Base-by-base conservation (phyloP, 2,113 vertebrate genomes). In the Apteryx owenii region DNA sequence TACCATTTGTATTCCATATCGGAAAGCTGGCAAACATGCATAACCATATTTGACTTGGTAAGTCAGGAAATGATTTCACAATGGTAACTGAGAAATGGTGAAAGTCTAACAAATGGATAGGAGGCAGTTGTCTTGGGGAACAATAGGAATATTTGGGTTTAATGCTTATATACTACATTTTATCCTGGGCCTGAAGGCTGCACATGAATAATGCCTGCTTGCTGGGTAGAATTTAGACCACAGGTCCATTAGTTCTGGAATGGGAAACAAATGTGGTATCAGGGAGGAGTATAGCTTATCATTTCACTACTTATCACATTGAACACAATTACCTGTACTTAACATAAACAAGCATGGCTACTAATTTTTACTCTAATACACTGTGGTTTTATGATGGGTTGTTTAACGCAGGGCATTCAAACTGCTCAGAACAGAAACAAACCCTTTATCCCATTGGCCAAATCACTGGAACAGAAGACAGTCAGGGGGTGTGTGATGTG, bases 1-100 rank as follows among this genome's bases (percentile, higher is more conserved):
- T 95, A 89, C 81, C 91, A 70, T 94, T 96, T 93, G 66, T 94
- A 95, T 77, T 51, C 78, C 71, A 26, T 92, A 97, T 96, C 82
- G 81, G 88, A 96, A 96, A 98, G 90, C 96, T 66, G 62, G 85
- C 61, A 73, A 87, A 87, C 71, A 73, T 50, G 23, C 85, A 77
- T 79, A 62, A 36, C 94, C 65, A 62, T 87, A 72, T 42, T 81
- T 58, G 78, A 77, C 75, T 94, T 66, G 48, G 28, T 93, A 93
- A 97, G 25, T 53, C 70, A 85, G 75, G 53, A 92, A 96, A 94
- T 87, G 31, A 44, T 93, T 83, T 87, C 69, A 69, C n/a, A 70
- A 19, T 88, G 84, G 66, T 76, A 81, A 90, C 23, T 79, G 33
- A 60, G 83, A 90, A 26, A 70, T 51, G 42, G 50, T 79, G 54